These are phyloP conservation scores for Scelioninae gen. 1 DNA, from an alignment of 2,888 invertebrate genomes.

Conservation along the genomic window DNA sequence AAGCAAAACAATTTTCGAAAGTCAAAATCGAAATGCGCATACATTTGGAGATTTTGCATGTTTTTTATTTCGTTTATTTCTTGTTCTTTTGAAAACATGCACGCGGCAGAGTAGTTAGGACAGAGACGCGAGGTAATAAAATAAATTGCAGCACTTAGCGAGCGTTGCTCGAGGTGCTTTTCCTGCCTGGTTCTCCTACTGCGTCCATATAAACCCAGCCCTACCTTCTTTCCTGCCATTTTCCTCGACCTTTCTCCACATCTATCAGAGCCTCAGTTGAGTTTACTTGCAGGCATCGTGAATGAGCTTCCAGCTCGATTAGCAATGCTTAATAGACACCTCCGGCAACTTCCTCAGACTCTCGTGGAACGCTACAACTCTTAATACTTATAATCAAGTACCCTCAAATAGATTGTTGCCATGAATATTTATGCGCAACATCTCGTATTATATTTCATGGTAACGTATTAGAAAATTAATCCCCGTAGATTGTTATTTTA, in stretches of 20 bases:
- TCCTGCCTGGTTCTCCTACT: conserved; percentile 45
- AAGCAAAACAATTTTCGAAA: neutral
- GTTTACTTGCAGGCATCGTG: conserved; percentile 54
- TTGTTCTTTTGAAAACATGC: conserved; percentile 65
- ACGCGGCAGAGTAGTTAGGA: conserved; percentile 33
- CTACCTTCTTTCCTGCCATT: conserved; percentile 58
- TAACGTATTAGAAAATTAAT: conserved; percentile 49
- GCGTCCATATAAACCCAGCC: conserved; percentile 48
- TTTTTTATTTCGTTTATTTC: conserved; percentile 41
- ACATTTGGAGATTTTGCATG: conserved; percentile 5
- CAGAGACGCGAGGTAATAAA: conserved; percentile 75
- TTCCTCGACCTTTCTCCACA: conserved; percentile 59
- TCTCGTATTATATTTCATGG: conserved; percentile 30
- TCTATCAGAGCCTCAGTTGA: conserved; percentile 51
- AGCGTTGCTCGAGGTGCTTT: conserved; percentile 60
- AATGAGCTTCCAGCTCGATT: conserved; percentile 73
- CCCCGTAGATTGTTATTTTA: conserved; percentile 34
- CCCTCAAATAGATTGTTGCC: conserved; percentile 61
- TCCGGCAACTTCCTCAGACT: conserved; percentile 64
- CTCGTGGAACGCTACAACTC: conserved; percentile 54
- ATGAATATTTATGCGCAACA: conserved; percentile 56
- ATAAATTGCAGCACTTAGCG: conserved; percentile 79
- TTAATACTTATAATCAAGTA: conserved; percentile 65
- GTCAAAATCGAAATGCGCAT: conserved; percentile 14
- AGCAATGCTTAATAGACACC: conserved; percentile 75